These are phyloP conservation scores for Onychomys arenicola DNA, from an alignment of 2,797 vertebrate species.

Conservation along the genomic window DNA sequence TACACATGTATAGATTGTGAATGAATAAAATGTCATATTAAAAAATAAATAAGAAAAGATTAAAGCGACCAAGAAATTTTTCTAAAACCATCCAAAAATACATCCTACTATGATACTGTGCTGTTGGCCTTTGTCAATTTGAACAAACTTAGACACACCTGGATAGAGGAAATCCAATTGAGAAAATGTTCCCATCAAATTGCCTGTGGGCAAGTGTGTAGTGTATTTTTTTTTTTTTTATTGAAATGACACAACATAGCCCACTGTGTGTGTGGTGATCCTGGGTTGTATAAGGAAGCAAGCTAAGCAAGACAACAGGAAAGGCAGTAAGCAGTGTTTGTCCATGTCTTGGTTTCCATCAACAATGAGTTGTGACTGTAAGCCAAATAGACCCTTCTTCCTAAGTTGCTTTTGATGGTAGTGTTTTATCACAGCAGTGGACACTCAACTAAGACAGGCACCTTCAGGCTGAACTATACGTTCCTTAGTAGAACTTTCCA, in stretches of 20 bases:
- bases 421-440: background rate
- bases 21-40: background rate
- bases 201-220: background rate
- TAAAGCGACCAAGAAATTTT: background rate
- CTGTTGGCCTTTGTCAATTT: background rate
- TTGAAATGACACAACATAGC: too few species aligned
- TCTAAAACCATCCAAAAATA: background rate
- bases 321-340: background rate
- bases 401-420: background rate
- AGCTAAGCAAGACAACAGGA: background rate
- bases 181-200: background rate
- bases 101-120: background rate
- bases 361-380: background rate
- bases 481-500: constrained; percentile 52
- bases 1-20: background rate
- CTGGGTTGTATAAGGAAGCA: background rate
- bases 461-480: constrained; percentile 42
- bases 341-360: background rate
- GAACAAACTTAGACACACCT: background rate
- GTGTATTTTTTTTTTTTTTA: background rate
- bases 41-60: background rate
- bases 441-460: background rate
- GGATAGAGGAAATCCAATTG: too few species aligned
- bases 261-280: background rate
- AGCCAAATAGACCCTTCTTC: background rate